A percentile compares a stretch with the other conserved stretches of the same genome.
phyloP scores from a whole-genome alignment of 2,113 vertebrate genomes.

The Ancistrus triradiatus region DNA sequence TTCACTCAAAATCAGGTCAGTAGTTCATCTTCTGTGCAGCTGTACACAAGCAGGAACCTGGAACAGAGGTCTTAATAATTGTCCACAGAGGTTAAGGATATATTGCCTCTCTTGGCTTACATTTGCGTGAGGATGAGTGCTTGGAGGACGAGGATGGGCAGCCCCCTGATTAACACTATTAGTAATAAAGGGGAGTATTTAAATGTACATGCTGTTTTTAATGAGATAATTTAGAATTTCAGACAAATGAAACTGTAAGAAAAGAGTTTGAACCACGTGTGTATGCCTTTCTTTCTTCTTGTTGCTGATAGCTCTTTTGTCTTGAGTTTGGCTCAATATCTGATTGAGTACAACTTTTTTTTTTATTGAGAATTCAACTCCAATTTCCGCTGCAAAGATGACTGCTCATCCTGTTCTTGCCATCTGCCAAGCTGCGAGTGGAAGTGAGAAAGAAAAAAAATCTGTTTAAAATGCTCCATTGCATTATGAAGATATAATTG shows the following conservation, averaged over 20 bases:
- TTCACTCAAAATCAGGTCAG: conserved; percentile 56
- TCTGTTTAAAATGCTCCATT: conserved; percentile 55
- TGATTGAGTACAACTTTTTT: conserved; percentile 55
- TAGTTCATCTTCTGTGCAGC: conserved; percentile 59
- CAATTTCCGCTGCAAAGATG: conserved; percentile 56
- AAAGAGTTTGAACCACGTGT: conserved; percentile 10
- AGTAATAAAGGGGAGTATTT: background rate
- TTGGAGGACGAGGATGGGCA: background rate
- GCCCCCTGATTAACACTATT: too few species aligned
- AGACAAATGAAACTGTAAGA: background rate
- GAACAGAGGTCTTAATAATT: conserved; percentile 64
- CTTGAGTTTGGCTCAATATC: conserved; percentile 49
- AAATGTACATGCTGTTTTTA: background rate
- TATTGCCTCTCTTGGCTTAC: conserved; percentile 34
- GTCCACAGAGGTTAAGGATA: conserved; percentile 52
- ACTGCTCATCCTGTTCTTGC: conserved; percentile 55
- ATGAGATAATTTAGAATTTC: too few species aligned
- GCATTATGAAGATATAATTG: conserved; percentile 65
- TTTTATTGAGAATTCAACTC: conserved; percentile 54
- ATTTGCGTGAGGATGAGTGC: background rate
- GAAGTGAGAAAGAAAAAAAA: conserved; percentile 33
- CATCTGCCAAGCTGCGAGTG: conserved; percentile 57
- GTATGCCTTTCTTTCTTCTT: conserved; percentile 24
- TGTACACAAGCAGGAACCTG: conserved; percentile 52
- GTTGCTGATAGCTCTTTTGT: conserved; percentile 44